A percentile compares a stretch with the other conserved stretches of the same genome.
Conservation (phyloP, 2,113 vertebrate genomes). For the Haliaeetus leucogaster region DNA sequence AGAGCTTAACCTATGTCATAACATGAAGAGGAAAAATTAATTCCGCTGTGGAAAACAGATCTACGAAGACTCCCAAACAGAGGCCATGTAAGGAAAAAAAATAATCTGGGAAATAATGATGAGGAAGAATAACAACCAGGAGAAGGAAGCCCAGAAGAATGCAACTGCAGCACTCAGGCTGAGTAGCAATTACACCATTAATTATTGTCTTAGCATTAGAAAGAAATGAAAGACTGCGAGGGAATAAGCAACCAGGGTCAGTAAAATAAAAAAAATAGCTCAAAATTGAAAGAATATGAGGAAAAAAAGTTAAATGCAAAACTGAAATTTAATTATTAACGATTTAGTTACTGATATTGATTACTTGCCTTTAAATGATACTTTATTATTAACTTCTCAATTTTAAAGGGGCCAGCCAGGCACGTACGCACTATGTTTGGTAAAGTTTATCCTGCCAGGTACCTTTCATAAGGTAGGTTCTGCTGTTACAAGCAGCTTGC, state of each 20-base stretch:
- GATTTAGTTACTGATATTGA: not conserved
- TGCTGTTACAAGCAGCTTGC: not conserved
- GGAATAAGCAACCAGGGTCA: not conserved
- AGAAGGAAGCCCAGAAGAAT: not conserved
- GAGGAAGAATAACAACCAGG: not conserved
- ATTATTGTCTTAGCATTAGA: not conserved
- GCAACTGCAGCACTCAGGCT: not conserved
- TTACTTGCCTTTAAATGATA: not conserved
- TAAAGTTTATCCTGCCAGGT: not conserved
- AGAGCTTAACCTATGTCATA: not conserved
- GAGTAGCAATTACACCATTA: not conserved
- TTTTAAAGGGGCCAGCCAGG: not conserved
- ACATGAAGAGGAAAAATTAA: not conserved
- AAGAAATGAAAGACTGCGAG: not conserved
- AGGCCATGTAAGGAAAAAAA: not conserved
- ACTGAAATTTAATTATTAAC: not conserved
- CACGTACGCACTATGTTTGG: fast-evolving
- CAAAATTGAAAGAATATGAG: not conserved
- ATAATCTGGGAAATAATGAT: not conserved
- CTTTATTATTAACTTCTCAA: not conserved
- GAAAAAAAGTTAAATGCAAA: not conserved
- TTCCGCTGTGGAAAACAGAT: not conserved
- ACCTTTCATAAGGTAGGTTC: not conserved
- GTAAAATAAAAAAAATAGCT: not conserved
- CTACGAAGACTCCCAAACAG: not conserved